phyloP scores from a whole-genome alignment of 2,888 invertebrate genomes.

The Campopleginae sp. region DNA sequence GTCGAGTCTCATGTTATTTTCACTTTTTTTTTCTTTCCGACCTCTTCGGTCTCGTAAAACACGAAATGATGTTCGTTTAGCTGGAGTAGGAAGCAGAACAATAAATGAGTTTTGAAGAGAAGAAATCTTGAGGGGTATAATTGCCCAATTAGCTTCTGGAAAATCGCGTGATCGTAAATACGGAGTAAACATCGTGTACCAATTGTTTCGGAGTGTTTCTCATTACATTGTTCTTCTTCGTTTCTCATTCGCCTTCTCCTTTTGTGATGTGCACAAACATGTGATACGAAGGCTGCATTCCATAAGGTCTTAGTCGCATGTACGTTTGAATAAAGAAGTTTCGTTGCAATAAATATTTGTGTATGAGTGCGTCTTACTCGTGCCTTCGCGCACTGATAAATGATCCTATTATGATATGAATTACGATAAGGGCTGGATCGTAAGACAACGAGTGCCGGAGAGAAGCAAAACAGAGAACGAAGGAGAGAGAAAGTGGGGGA shows the following conservation, averaged over 20 bases:
- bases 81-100: slow-evolving; percentile 33
- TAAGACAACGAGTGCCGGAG: not conserved
- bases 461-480: not conserved
- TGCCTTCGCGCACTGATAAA: slow-evolving; percentile 55
- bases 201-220: slow-evolving; percentile 52
- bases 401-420: slow-evolving; percentile 64
- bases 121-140: slow-evolving; percentile 48
- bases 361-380: slow-evolving; percentile 7
- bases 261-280: slow-evolving; percentile 20
- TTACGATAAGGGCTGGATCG: slow-evolving; percentile 58
- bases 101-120: slow-evolving; percentile 39
- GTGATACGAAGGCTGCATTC: slow-evolving; percentile 16
- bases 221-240: slow-evolving; percentile 53
- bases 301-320: not conserved
- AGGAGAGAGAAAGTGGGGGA: slow-evolving; percentile 7
- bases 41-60: slow-evolving; percentile 30
- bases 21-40: slow-evolving; percentile 2
- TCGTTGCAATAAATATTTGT: slow-evolving; percentile 24
- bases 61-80: slow-evolving; percentile 23
- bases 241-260: slow-evolving; percentile 7
- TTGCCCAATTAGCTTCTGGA: slow-evolving; percentile 58
- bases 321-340: not conserved
- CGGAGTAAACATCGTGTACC: slow-evolving; percentile 47
- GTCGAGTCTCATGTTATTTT: not conserved
- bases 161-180: slow-evolving; percentile 60